Evolutionary conservation across 2,797 vertebrate genomes (phyloP), one percentile per base, ranked within the genome.

Genomic region (Sphenodon punctatus): DNA sequence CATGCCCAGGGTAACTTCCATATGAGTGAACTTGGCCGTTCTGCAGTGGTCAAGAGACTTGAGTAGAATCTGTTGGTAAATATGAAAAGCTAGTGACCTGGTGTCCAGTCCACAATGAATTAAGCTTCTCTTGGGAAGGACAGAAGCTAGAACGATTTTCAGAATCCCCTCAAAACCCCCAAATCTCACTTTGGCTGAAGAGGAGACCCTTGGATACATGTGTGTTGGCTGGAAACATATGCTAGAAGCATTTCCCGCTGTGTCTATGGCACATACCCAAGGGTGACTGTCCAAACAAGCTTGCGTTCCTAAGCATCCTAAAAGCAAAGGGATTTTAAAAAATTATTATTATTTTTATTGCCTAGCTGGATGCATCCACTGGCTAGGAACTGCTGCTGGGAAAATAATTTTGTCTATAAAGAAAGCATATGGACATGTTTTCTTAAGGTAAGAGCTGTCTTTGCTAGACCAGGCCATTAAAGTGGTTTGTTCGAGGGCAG

Each of bases 1-100:
- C n/a, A n/a, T n/a, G n/a, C n/a, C n/a, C n/a, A n/a, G 20, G 38
- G 43, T 8, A 11, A 1, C 11, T 27, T 27, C 27, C 14, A 1
- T 23, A 60, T 10, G 43, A 25, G 1, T 45, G 30, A 3, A 17
- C 30, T 39, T 45, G 3, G 17, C 32, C 19, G 0, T 22, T 30
- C 46, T 43, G 13, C 38, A 51, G 56, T 11, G 25, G 6, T 1
- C 7, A 46, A 53, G 67, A 67, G 67, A 59, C 41, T 25, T 15
- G 3, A 14, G 45, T 72, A 0, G 30, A 30, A 15, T 9, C 3
- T 55, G 15, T 36, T 55, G 63, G 27, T n/a, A n/a, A n/a, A n/a
- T 20, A 2, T 22, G 34, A 20, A 67, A 11, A 72, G 8, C 15
- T 8, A 25, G 36, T 25, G 30, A 5, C 15, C 53, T 36, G 34